Base-by-base conservation (phyloP, 2,113 vertebrate species). In the Platichthys flesus region DNA sequence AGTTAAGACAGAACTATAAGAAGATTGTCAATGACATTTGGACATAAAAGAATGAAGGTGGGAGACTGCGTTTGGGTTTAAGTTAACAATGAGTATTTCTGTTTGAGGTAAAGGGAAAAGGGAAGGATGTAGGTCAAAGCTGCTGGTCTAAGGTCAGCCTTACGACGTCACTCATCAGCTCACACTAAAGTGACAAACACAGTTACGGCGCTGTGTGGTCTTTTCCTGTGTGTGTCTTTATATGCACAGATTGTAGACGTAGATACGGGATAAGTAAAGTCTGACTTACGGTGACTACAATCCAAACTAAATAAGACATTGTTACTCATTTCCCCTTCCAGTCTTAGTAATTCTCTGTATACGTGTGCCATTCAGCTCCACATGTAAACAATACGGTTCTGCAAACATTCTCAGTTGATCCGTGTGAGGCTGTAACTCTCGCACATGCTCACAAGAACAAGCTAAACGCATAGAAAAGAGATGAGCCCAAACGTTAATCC, bases 401-500 rank as follows among this genome's bases (percentile, higher is more conserved):
- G 59, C 21, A 55, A 18, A 24, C 10, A 42, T 23, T 35, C 15
- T 49, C 26, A n/a, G 63, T 65, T 65, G 60, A 74, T 83, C 64
- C 55, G 75, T 81, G 69, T 74, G 67, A 49, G 57, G 28, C 31
- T 37, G 16, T 58, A 67, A 57, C 10, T 37, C 15, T 42, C 24
- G 58, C 12, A 37, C 49, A 16, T 24, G 37, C 28, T 18, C 15
- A 54, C 13, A 3, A 12, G 5, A 62, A 58, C 21, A 61, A 62
- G 54, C 68, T 45, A 20, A 76, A 79, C 62, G 61, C 23, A 60
- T 10, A 77, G 70, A 85, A 86, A 85, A 84, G 51, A 85, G 77
- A 76, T 37, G 85, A 82, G 78, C 57, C 63, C 73, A 73, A 87
- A 91, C 71, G 81, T 80, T 86, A 74, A 71, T 72, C 80, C 76